These are phyloP conservation scores for Mesorhabditis sp. DNA, from an alignment of 2,888 invertebrate species.

Conservation along the genomic window DNA sequence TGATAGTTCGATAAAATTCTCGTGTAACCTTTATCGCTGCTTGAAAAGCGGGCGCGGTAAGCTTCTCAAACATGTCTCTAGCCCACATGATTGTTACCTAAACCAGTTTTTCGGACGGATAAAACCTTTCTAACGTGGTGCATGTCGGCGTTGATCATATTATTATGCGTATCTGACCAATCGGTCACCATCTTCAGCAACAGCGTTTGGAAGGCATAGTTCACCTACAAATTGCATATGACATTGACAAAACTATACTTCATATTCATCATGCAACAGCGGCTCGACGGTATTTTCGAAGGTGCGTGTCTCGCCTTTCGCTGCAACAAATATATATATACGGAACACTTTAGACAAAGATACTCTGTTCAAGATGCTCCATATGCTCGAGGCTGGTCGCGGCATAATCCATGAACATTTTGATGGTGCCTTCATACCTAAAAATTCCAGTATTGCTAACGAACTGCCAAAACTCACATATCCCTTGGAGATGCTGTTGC, in stretches of 20 bases:
- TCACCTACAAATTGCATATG: conserved; percentile 18
- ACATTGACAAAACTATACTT: conserved; percentile 13
- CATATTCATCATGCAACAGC: conserved; percentile 50
- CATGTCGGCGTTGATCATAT: conserved; percentile 47
- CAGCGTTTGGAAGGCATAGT: conserved; percentile 53
- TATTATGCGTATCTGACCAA: conserved; percentile 50
- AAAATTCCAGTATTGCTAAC: neutral
- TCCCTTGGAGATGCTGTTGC: conserved; percentile 43
- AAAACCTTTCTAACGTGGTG: conserved; percentile 34
- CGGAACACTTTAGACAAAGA: neutral
- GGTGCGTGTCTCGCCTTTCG: conserved; percentile 28
- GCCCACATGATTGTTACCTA: conserved; percentile 52
- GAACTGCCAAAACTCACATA: neutral
- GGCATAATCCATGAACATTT: conserved; percentile 54
- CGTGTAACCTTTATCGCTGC: conserved; percentile 30
- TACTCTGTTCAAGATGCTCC: conserved; percentile 45
- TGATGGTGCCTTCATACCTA: conserved; percentile 55
- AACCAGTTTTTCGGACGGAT: conserved; percentile 9
- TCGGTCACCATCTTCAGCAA: conserved; percentile 57
- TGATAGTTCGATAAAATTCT: conserved; percentile 1
- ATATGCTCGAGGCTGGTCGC: conserved; percentile 52
- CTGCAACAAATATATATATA: conserved; percentile 12
- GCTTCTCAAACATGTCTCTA: conserved; percentile 52
- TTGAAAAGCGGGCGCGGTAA: conserved; percentile 41
- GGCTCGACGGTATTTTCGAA: conserved; percentile 53